Base-by-base conservation (phyloP, 2,113 vertebrate species). In the Ondatra zibethicus region DNA sequence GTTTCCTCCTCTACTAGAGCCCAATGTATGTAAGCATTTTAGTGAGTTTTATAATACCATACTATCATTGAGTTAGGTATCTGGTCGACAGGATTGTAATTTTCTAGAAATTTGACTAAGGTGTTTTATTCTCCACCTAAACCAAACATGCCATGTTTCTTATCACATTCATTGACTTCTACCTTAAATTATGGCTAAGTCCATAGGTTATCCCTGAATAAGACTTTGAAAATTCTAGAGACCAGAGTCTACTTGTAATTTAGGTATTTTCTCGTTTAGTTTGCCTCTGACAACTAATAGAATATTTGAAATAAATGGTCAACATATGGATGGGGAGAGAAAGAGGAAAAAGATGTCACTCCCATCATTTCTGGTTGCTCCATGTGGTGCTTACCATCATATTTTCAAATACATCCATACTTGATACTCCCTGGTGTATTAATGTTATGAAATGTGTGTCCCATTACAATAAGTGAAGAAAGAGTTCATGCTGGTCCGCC, bases 231-330 rank as follows among this genome's bases (percentile, higher is more conserved):
- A 65, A 36, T 89, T 58, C 73, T 93, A 66, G n/a, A 91, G n/a
- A 76, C 29, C 21, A 33, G 58, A 29, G 21, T 89, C 50, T 65
- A 4, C 42, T n/a, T 52, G 45, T 65, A 70, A 72, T 66, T 94
- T 85, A 45, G 16, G 3, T 85, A 45, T 39, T 93, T 80, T 68
- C 21, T 81, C 58, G 33, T 36, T n/a, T 39, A 73, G 68, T 72
- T 77, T 66, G 61, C 9, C 14, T 87, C 61, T 55, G 45, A 61
- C 36, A 11, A 33, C 39, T 92, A 68, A 89, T 61, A 89, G 33
- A 78, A 58, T 68, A 65, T 63, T 91, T 63, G 58, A 95, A 45
- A 95, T 68, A 42, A 77, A 95, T 66, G 97, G 91, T 45, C 80
- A 77, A 10, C 29, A 21, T n/a, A 14, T 27, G 45, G 6, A n/a